Evolutionary conservation across 2,797 vertebrate genomes (phyloP), one percentile per base, ranked within the genome.

Genomic region (Dryobates pubescens): DNA sequence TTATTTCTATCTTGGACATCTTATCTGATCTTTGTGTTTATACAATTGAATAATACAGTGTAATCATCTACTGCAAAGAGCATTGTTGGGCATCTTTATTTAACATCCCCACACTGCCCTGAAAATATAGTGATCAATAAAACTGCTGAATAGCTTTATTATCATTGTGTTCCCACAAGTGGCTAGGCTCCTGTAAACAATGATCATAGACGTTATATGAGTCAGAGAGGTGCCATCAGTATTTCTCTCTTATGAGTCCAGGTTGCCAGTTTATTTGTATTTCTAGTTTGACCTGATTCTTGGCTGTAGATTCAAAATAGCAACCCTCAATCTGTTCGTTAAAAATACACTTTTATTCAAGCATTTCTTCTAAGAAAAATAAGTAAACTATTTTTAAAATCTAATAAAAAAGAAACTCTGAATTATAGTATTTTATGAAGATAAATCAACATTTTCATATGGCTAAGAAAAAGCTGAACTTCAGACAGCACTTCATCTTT

Each of bases 61-160:
- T 59, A 83, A 82, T 72, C 16, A 59, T 13, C 58, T 63, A 49
- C 16, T 61, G 20, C 32, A 58, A 58, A 78, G 24, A 78, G 24
- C 72, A 67, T 54, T 76, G 9, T 36, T 75, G 24, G 13, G 4
- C 8, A n/a, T 56, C 82, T 67, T 89, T 79, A 75, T 86, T 82
- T 69, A 77, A 57, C 58, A 74, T 36, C 65, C 49, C 6, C 27
- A 16, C 19, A 11, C 5, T 57, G 30, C 29, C 83, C n/a, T 88
- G 67, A 77, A 90, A 90, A 84, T 79, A 74, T 5, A 17, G 51
- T 19, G 10, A 82, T 22, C 29, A 43, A 41, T 87, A 88, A 86
- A 92, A 82, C 41, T 80, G 32, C n/a, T 85, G 74, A 93, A 86
- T 47, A 67, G 6, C 82, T 71, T 87, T 82, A 82, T 63, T 80